Evolutionary conservation across 92 coral and sea anemone species (phyloP).

Genomic region (Paramuricea clavata): DNA sequence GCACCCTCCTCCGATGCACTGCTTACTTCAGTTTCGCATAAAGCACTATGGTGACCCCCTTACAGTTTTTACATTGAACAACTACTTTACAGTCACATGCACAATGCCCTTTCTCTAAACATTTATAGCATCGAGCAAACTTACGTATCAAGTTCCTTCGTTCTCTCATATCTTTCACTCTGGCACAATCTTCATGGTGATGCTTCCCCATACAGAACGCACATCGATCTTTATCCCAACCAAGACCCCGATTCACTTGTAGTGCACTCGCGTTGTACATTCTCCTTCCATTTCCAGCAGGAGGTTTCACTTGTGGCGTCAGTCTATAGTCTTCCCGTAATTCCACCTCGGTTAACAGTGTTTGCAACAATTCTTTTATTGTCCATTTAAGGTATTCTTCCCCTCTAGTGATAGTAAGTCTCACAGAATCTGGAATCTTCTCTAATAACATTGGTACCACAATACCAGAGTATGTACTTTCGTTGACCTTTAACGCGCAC

Average conservation of each 20-base stretch:
- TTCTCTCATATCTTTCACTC: neutral
- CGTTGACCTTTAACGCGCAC: slow-evolving; percentile 9
- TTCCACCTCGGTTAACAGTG: slow-evolving; percentile 45
- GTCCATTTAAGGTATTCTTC: slow-evolving; percentile 32
- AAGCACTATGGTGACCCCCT: neutral
- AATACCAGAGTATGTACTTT: slow-evolving; percentile 50
- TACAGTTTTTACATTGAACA: neutral
- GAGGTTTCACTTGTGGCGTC: neutral
- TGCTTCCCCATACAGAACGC: neutral
- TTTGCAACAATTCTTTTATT: slow-evolving; percentile 50
- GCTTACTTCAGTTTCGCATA: slow-evolving; percentile 16
- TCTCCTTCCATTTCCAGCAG: neutral
- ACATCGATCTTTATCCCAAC: neutral
- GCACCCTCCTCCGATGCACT: no score
- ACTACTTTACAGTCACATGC: neutral
- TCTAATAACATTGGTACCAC: slow-evolving; percentile 60
- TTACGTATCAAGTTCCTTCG: neutral
- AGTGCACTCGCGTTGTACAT: neutral
- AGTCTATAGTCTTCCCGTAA: slow-evolving; percentile 50
- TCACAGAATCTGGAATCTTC: slow-evolving; percentile 46
- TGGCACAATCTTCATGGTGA: neutral
- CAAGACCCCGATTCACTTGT: neutral
- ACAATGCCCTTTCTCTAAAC: neutral
- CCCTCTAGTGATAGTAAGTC: slow-evolving; percentile 58
- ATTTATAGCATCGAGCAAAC: slow-evolving; percentile 4